Percentiles rank a stretch among this genome's conserved stretches.
Conservation (phyloP, 1,140 invertebrate species). For the Coelopa frigida region DNA sequence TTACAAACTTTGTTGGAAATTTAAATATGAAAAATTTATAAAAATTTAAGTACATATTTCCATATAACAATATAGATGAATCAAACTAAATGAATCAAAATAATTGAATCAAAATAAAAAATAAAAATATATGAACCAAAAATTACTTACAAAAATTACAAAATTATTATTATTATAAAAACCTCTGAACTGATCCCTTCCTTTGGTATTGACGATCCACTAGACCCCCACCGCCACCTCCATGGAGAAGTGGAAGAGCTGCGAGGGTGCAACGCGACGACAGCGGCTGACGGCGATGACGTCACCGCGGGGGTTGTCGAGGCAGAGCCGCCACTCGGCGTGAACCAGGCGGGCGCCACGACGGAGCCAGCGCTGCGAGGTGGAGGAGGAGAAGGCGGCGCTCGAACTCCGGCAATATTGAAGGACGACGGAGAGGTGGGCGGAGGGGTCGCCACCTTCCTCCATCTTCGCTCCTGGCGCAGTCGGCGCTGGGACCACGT, state of each 20-base stretch:
- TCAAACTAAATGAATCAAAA: background rate
- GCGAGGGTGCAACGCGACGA: slow-evolving; percentile 21
- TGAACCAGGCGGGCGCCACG: slow-evolving; percentile 24
- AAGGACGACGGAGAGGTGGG: too few species aligned
- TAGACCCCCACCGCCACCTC: background rate
- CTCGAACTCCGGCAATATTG: too few species aligned
- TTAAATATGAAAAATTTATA: too few species aligned
- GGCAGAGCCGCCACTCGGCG: slow-evolving; percentile 24
- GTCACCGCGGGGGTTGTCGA: slow-evolving; percentile 30
- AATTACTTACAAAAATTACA: too few species aligned
- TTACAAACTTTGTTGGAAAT: too few species aligned
- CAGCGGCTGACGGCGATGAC: slow-evolving; percentile 23
- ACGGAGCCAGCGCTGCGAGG: slow-evolving; percentile 29
- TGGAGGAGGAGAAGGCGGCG: too few species aligned
- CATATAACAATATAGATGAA: too few species aligned
- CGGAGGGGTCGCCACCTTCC: background rate
- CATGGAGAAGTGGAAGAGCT: slow-evolving; percentile 32
- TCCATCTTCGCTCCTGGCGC: background rate
- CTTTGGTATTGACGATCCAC: too few species aligned
- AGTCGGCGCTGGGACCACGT: background rate
- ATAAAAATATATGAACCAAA: too few species aligned
- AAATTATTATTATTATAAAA: too few species aligned
- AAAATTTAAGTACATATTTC: too few species aligned
- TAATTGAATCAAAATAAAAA: background rate
- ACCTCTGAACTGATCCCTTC: too few species aligned